Evolutionary conservation across 2,797 vertebrate genomes (phyloP).

Genomic region (Muscicapa comitata): DNA sequence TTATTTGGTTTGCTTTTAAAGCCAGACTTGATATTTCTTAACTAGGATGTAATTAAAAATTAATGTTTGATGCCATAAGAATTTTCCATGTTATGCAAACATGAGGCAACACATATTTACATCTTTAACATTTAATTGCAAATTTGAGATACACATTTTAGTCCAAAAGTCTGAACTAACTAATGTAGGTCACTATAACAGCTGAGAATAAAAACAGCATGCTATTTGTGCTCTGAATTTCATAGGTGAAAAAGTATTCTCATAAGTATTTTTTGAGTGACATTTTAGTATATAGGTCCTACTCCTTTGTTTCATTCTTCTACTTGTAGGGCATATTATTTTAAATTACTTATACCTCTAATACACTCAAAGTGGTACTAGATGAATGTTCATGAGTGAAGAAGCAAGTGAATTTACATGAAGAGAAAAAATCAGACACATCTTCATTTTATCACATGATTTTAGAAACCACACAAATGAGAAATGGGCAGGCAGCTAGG

Average conservation of each 20-base stretch:
- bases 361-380: background rate
- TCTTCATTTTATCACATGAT: background rate
- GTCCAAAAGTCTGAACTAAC: background rate
- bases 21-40: background rate
- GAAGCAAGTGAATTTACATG: background rate
- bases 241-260: rapidly evolving
- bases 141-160: background rate
- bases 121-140: background rate
- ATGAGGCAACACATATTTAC: background rate
- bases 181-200: background rate
- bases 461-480: background rate
- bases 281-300: background rate
- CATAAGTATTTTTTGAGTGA: background rate
- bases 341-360: background rate
- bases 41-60: background rate
- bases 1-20: background rate
- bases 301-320: background rate
- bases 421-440: background rate
- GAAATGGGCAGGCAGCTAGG: background rate
- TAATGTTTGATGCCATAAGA: background rate
- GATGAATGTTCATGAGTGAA: background rate
- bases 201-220: background rate
- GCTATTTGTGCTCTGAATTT: background rate
- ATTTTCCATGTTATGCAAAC: background rate
- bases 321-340: background rate